Conservation (phyloP, 1,140 invertebrate genomes). For the Macrobrachium rosenbergii region DNA sequence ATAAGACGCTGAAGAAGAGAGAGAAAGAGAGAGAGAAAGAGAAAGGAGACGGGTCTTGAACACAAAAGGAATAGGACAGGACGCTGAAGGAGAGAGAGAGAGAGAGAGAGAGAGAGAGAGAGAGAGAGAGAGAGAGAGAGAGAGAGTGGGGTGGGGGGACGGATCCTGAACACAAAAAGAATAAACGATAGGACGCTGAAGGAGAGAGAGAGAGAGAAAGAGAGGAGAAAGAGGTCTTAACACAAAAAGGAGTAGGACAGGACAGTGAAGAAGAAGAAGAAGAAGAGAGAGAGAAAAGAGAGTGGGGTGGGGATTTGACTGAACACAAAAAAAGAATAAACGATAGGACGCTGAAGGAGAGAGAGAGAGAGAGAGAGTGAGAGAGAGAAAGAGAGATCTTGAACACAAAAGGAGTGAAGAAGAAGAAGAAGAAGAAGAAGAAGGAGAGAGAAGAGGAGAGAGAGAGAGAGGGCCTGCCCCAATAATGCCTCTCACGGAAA, state of each 20-base stretch:
- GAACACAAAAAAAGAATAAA: too few species aligned
- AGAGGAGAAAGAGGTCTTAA: background rate
- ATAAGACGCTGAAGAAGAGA: too few species aligned
- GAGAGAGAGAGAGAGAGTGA: background rate
- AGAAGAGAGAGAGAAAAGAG: too few species aligned
- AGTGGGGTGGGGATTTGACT: too few species aligned
- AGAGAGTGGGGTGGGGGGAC: background rate
- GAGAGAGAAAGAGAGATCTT: background rate
- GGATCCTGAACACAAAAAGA: background rate
- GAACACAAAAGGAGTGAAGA: background rate
- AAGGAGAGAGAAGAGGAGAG: too few species aligned
- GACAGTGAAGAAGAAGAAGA: background rate
- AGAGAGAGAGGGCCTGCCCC: too few species aligned
- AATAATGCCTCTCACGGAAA: too few species aligned
- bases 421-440: background rate
- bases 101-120: slow-evolving; percentile 1
- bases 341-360: too few species aligned
- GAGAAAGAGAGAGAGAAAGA: too few species aligned
- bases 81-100: background rate
- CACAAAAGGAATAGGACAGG: background rate
- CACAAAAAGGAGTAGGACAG: too few species aligned
- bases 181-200: too few species aligned
- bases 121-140: background rate
- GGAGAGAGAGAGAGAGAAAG: background rate
- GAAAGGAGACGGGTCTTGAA: background rate